A percentile compares a stretch with the other conserved stretches of the same genome.
Evolutionary conservation across 2,888 invertebrate genomes (phyloP).

Genomic region (Cosmorhoe ocellata): DNA sequence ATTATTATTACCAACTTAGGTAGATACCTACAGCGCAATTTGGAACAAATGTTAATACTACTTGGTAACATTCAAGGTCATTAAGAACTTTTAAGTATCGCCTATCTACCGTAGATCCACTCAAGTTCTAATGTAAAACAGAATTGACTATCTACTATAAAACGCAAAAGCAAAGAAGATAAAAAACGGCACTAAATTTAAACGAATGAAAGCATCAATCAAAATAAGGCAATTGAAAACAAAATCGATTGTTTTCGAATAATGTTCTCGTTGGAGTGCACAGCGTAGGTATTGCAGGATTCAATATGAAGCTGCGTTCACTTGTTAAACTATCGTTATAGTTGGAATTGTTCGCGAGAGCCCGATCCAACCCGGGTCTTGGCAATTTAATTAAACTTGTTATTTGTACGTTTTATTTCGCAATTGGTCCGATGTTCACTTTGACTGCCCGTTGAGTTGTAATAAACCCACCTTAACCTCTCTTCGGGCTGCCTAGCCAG

Average conservation of each 20-base stretch:
- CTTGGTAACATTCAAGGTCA: too few species aligned
- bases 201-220: conserved; percentile 25
- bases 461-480: conserved; percentile 40
- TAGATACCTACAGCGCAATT: background rate
- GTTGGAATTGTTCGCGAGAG: conserved; percentile 65
- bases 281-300: conserved; percentile 51
- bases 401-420: conserved; percentile 80
- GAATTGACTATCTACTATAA: too few species aligned
- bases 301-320: conserved; percentile 72
- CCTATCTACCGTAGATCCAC: too few species aligned
- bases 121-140: too few species aligned
- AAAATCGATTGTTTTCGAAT: conserved; percentile 48
- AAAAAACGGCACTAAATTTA: background rate
- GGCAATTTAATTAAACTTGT: conserved; percentile 81
- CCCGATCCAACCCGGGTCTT: conserved; percentile 54
- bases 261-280: conserved; percentile 57
- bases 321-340: conserved; percentile 76
- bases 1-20: background rate
- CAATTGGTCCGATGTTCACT: conserved; percentile 67
- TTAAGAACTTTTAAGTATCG: too few species aligned
- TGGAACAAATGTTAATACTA: too few species aligned
- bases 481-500: conserved; percentile 3
- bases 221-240: conserved; percentile 33
- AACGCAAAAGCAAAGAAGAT: too few species aligned
- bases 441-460: conserved; percentile 68